Conservation (phyloP, 2,797 vertebrate genomes). For the Alfaro cultratus region DNA sequence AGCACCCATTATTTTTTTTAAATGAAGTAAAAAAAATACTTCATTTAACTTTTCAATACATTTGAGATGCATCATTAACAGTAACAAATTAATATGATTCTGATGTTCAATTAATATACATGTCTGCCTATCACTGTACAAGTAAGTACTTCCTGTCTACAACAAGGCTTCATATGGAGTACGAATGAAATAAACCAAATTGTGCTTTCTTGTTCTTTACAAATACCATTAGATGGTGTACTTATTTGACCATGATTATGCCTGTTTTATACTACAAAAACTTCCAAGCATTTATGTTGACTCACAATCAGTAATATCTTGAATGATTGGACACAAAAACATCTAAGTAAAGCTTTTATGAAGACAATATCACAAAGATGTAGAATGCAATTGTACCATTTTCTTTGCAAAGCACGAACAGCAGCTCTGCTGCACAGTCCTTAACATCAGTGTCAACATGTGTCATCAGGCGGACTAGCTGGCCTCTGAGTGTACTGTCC, state of each 20-base stretch:
- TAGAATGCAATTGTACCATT: conserved; percentile 30
- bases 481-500: conserved; percentile 70
- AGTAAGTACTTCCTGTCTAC: background rate
- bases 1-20: background rate
- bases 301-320: background rate
- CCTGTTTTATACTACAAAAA: background rate
- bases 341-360: background rate
- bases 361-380: background rate
- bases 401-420: conserved; percentile 84
- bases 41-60: background rate
- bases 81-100: background rate
- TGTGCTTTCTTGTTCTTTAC: background rate
- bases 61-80: background rate
- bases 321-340: background rate
- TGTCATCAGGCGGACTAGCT: conserved; percentile 81
- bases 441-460: conserved; percentile 82
- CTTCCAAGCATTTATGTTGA: background rate
- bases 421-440: conserved; percentile 80
- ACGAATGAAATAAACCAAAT: background rate
- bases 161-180: background rate
- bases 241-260: background rate
- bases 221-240: background rate
- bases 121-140: too few relatives aligned
- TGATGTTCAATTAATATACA: too few relatives aligned
- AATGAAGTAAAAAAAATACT: background rate